Conservation (phyloP, 2,888 invertebrate genomes). For the Trissolcus brochymenae region DNA sequence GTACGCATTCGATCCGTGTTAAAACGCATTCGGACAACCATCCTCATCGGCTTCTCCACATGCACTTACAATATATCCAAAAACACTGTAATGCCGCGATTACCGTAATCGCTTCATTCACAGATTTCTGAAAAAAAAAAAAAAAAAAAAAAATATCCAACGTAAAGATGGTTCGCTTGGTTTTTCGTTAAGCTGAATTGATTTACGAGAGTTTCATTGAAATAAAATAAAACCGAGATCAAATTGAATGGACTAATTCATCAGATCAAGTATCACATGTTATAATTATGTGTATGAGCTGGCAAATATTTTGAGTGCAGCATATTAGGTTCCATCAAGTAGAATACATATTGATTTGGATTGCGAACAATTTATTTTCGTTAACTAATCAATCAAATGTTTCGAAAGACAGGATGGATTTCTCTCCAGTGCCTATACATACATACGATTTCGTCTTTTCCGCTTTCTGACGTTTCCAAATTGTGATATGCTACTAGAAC, state of each 20-base stretch:
- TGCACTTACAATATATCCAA: conserved; percentile 54
- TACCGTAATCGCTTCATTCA: conserved; percentile 51
- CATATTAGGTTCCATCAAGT: conserved; percentile 40
- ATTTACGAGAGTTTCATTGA: conserved; percentile 2
- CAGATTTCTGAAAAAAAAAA: conserved; percentile 29
- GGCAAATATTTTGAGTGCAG: conserved; percentile 17
- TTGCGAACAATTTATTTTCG: conserved; percentile 30
- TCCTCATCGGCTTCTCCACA: conserved; percentile 52
- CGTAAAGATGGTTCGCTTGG: not conserved
- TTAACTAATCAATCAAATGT: conserved; percentile 56
- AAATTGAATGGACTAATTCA: conserved; percentile 25
- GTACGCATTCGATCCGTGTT: conserved; percentile 73
- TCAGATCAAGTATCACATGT: conserved; percentile 43
- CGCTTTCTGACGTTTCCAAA: conserved; percentile 57
- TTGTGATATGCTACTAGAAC: conserved; percentile 63
- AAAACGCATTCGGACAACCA: conserved; percentile 71
- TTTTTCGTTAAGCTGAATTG: not conserved
- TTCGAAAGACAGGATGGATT: conserved; percentile 39
- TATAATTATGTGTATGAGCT: conserved; percentile 8
- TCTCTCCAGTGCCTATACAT: conserved; percentile 14
- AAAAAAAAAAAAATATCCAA: not conserved
- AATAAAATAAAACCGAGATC: conserved; percentile 4
- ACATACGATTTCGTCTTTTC: conserved; percentile 52
- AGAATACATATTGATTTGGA: conserved; percentile 34
- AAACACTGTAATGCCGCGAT: conserved; percentile 53